Evolutionary conservation across 2,888 invertebrate genomes (phyloP), one percentile per base, ranked within the genome.

Genomic region (Adelognathus sp.): DNA sequence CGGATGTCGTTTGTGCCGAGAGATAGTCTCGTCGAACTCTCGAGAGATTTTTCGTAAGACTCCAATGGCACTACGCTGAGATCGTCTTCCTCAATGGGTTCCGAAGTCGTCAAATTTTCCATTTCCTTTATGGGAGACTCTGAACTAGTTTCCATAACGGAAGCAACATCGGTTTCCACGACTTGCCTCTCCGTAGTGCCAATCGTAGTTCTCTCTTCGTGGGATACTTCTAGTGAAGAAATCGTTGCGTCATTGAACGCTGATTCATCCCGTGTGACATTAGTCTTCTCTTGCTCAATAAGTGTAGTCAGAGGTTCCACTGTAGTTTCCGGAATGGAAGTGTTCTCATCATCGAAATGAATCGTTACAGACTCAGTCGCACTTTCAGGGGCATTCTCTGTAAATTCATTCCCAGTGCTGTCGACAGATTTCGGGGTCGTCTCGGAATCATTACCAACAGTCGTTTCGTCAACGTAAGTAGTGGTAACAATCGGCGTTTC

Each of bases 11-110:
- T 36, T 0, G 70, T 71, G 11, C 27, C 24, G 31, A 31, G 16
- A 2, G 33, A 31, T 3, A 46, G 24, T 29, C 31, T 21, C 5
- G 66, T 56, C 9, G 80, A 79, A 33, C 61, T 78, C 29, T 73
- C 52, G 3, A 70, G 18, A 7, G 71, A 54, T 67, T 75, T 67
- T 56, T 71, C 64, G 33, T 71, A 76, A 6, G 78, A 73, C 36
- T 82, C 81, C 21, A 83, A 36, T 11, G 81, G 82, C n/a, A 80
- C 74, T 11, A 81, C 82, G n/a, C 78, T 75, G 33, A 81, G 67
- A 58, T 80, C 74, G 7, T 83, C 80, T 14, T 76, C 79, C 1
- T 70, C 78, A 24, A 75, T 81, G 0, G 58, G 69, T 74, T 83
- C 71, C 4, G 41, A 33, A 21, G 50, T 70, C 0, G 50, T 16